A percentile compares a stretch with the other conserved stretches of the same genome.
These are phyloP conservation scores for Spongia lamella DNA, from an alignment of 37 sponge, comb jelly and placozoan genomes.

Conservation along the genomic window DNA sequence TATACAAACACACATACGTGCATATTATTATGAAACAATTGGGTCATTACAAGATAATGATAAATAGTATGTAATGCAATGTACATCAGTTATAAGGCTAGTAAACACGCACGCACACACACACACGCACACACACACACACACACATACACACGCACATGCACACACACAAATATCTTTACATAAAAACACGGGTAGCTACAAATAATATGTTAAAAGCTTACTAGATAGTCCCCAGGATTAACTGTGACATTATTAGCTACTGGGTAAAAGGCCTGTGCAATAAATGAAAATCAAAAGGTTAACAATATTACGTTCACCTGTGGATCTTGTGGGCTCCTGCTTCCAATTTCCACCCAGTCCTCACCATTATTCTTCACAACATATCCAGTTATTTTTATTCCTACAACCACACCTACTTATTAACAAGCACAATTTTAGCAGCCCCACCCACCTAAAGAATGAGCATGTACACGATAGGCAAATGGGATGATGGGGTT, in stretches of 20 bases:
- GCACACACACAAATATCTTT: conserved; percentile 4
- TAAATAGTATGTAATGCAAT: no score
- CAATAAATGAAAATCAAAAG: background rate
- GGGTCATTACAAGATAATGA: no score
- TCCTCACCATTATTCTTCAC: conserved; percentile 14
- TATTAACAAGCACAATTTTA: conserved; percentile 2
- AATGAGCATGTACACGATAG: conserved; percentile 88
- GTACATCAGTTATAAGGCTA: no score
- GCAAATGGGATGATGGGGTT: conserved; percentile 81
- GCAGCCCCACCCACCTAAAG: conserved; percentile 54
- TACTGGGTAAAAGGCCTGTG: conserved; percentile 61
- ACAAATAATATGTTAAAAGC: no score
- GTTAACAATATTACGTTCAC: conserved; percentile 18
- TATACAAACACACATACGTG: no score
- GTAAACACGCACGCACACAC: no score
- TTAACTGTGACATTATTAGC: conserved; percentile 15
- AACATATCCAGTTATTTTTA: conserved; percentile 57
- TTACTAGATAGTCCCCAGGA: conserved; percentile 44
- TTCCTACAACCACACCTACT: conserved; percentile 26
- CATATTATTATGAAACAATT: no score
- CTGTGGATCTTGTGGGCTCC: conserved; percentile 86
- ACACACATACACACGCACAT: no score
- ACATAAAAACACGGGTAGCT: no score
- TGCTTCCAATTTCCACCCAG: conserved; percentile 68
- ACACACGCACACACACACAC: no score